These are phyloP conservation scores for Microtus montanus DNA, from an alignment of 2,113 vertebrate species.

Conservation along the genomic window DNA sequence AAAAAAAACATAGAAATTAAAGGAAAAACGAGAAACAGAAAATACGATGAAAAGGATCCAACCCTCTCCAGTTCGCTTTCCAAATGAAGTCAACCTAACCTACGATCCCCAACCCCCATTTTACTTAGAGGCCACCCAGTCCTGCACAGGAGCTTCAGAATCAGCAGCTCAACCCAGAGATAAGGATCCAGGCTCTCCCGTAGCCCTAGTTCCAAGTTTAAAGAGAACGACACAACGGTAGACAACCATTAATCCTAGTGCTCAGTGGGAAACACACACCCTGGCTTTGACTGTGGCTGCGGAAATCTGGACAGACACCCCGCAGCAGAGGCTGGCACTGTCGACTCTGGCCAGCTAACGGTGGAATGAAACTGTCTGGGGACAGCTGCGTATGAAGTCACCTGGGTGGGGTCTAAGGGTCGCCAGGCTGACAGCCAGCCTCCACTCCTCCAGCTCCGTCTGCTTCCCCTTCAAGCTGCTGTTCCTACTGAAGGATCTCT, in stretches of 20 bases:
- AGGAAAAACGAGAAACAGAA: neutral
- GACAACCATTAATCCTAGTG: constrained; percentile 23
- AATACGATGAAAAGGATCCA: constrained; percentile 33
- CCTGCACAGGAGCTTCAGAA: neutral
- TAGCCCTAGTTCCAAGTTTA: neutral
- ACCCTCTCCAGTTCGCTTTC: neutral
- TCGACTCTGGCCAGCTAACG: neutral
- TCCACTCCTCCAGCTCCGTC: neutral
- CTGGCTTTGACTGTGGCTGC: constrained; percentile 62
- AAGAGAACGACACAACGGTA: constrained; percentile 16
- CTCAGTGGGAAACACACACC: neutral
- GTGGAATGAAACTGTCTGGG: neutral
- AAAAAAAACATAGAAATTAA: constrained; percentile 35
- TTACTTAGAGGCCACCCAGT: constrained; percentile 54
- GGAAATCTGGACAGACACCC: neutral
- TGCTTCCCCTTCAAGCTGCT: neutral
- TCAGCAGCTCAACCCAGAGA: neutral
- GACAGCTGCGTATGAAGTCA: neutral
- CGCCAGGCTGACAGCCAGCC: neutral
- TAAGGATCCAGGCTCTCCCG: constrained; percentile 7
- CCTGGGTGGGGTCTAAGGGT: neutral
- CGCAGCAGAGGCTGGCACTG: neutral
- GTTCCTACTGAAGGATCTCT: neutral
- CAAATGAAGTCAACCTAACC: neutral
- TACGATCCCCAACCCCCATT: neutral